A percentile compares a stretch with the other conserved stretches of the same genome.
phyloP scores from a whole-genome alignment of 2,888 invertebrate species.

The Cheilosia urbana region DNA sequence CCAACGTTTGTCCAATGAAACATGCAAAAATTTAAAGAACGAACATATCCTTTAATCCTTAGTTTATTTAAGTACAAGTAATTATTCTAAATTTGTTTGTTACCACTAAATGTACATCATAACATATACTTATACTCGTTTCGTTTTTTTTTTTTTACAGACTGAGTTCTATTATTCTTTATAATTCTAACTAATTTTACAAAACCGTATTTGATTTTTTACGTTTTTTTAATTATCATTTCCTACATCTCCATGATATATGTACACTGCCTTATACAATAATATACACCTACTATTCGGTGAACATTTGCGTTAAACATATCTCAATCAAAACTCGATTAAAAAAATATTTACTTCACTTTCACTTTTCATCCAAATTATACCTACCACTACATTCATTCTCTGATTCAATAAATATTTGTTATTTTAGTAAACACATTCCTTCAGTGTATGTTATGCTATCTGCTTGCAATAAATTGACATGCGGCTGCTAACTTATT shows the following conservation, averaged over 20 bases:
- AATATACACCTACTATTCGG: background rate
- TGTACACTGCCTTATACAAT: slow-evolving; percentile 37
- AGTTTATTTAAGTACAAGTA: slow-evolving; percentile 46
- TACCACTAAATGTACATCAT: slow-evolving; percentile 20
- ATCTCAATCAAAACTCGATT: slow-evolving; percentile 22
- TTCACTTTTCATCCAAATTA: slow-evolving; percentile 25
- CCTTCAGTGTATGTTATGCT: slow-evolving; percentile 50
- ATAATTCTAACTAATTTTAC: slow-evolving; percentile 25
- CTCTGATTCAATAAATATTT: slow-evolving; percentile 27
- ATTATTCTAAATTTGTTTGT: slow-evolving; percentile 27
- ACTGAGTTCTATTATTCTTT: background rate
- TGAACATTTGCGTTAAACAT: background rate
- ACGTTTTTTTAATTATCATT: background rate
- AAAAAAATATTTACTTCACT: slow-evolving; percentile 29
- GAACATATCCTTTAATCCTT: background rate
- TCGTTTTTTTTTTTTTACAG: slow-evolving; percentile 4
- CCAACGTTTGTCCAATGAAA: background rate
- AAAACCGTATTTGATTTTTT: slow-evolving; percentile 11
- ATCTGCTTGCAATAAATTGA: slow-evolving; percentile 51
- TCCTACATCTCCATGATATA: background rate
- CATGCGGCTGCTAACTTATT: slow-evolving; percentile 41
- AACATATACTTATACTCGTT: slow-evolving; percentile 2
- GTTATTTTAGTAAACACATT: background rate
- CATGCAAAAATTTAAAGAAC: background rate
- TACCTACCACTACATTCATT: slow-evolving; percentile 27